Evolutionary conservation across 2,888 invertebrate genomes (phyloP), one percentile per base, ranked within the genome.

Genomic region (Disparrhopalites patrizii): DNA sequence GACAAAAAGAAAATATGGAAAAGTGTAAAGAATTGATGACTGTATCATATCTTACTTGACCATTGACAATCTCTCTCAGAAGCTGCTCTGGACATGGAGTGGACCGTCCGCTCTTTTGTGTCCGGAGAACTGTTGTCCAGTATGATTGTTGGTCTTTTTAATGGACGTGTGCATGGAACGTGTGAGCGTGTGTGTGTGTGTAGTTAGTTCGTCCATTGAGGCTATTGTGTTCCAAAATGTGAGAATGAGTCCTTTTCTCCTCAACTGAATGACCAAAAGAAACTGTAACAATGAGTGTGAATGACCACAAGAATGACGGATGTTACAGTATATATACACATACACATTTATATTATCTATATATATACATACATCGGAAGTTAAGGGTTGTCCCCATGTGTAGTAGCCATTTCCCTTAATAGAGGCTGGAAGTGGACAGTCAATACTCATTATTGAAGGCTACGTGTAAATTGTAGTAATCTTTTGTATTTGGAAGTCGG

Each of bases 31-130:
- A n/a, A n/a, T n/a, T n/a, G 33, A 55, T 8, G 55, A 55, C 55
- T 55, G 36, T 55, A 55, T 55, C 55, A 55, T 55, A 28, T 54
- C n/a, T 54, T 2, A 20, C 55, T 33, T 33, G 33, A 33, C 33
- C 55, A 20, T 25, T 55, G 55, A 33, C 55, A 10, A 28, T 3
- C 15, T 10, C 7, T 15, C 15, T 15, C 7, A 36, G 15, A 36
- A 36, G 36, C 36, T 18, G 4, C 18, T 3, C 5, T 5, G 3
- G 13, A 18, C 13, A 5, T 3, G 18, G 40, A 3, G 8, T 43
- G 5, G 20, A 43, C n/a, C 4, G 43, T 5, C 43, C 15, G 5
- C 15, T 10, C 15, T 4, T 18, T 30, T 15, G 30, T 30, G 30
- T 33, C 36, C n/a, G n/a, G n/a, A n/a, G n/a, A n/a, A 55, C 36